Conservation (phyloP, 1,140 invertebrate genomes). For the Drosophila micromelanica region DNA sequence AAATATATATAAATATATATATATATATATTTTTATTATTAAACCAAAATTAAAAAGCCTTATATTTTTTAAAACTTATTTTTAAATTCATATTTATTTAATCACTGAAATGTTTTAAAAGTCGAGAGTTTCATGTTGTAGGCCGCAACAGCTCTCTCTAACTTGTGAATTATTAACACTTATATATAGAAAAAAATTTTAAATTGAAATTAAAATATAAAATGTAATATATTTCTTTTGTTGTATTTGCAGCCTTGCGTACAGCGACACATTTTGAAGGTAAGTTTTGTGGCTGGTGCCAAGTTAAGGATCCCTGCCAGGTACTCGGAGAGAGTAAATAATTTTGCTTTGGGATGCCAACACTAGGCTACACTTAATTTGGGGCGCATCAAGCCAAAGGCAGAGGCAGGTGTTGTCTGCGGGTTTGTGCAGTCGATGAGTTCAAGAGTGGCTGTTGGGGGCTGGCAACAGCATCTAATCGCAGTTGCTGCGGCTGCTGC, state of each 20-base stretch:
- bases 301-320: neutral
- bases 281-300: constrained; percentile 11
- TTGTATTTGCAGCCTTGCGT: constrained; percentile 20
- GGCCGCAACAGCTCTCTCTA: neutral
- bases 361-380: neutral
- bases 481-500: constrained; percentile 6
- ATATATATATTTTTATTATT: too few species aligned
- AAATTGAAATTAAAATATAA: too few species aligned
- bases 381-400: constrained; percentile 16
- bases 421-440: constrained; percentile 4
- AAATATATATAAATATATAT: too few species aligned
- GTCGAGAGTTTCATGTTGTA: too few species aligned
- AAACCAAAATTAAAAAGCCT: too few species aligned
- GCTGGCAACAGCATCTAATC: constrained; percentile 37
- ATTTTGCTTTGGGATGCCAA: neutral
- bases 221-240: neutral
- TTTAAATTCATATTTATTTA: too few species aligned
- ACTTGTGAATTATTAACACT: too few species aligned
- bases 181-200: too few species aligned
- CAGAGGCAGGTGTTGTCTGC: constrained; percentile 55
- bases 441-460: neutral
- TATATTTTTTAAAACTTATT: too few species aligned
- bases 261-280: constrained; percentile 23
- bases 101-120: too few species aligned
- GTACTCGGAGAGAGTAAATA: neutral